Evolutionary conservation across 2,888 invertebrate species (phyloP).

Genomic region (Sicus ferrugineus): DNA sequence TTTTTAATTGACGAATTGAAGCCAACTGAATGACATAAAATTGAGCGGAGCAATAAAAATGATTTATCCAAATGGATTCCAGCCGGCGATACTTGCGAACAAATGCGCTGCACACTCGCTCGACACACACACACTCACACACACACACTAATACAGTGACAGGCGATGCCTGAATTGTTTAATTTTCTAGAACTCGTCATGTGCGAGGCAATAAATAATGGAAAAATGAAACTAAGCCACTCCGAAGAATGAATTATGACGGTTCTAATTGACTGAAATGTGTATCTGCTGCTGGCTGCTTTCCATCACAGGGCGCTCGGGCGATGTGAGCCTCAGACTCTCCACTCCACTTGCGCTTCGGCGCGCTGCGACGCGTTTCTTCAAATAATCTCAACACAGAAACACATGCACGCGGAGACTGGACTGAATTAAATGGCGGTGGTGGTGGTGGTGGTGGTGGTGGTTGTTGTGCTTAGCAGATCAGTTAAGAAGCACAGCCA

Average conservation of each 20-base stretch:
- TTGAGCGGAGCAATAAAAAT: constrained; percentile 17
- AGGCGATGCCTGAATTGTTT: constrained; percentile 47
- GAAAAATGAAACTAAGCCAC: constrained; percentile 53
- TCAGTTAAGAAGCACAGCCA: constrained; percentile 1
- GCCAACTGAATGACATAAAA: constrained; percentile 20
- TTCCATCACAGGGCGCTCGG: constrained; percentile 49
- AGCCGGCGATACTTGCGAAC: neutral
- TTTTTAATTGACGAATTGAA: constrained; percentile 15
- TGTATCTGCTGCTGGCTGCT: constrained; percentile 55
- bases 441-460: constrained; percentile 32
- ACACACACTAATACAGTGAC: constrained; percentile 3
- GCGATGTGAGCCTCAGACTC: constrained; percentile 48
- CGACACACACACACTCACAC: constrained; percentile 25
- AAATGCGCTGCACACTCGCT: constrained; percentile 6
- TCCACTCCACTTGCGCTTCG: constrained; percentile 47
- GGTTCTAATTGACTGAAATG: constrained; percentile 63
- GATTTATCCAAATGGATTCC: constrained; percentile 17
- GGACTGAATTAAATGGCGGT: constrained; percentile 17
- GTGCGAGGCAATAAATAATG: constrained; percentile 58
- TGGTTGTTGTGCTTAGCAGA: constrained; percentile 16
- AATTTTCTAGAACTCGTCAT: constrained; percentile 62
- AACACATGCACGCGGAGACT: neutral
- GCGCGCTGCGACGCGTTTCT: neutral
- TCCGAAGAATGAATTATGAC: constrained; percentile 62
- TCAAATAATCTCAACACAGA: neutral